Base-by-base conservation (phyloP, 92 coral and sea anemone species). In the Epizoanthus fatuus region DNA sequence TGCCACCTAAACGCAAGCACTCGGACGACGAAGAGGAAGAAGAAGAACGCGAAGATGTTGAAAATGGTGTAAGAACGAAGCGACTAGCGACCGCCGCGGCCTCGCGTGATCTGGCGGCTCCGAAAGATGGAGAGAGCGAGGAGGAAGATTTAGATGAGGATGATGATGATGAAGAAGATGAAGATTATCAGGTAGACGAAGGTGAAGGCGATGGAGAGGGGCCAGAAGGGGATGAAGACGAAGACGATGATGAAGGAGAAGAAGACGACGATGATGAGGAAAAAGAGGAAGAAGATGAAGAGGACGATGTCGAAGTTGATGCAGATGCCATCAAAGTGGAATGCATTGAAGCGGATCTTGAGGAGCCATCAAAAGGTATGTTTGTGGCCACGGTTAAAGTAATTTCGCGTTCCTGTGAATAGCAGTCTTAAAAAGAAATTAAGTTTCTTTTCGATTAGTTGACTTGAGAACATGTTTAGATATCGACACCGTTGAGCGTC, bases 1-100 rank as follows among this genome's bases (percentile, higher is more conserved):
- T 94, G 98, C 95, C 98, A 42, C 75, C 94, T 58, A 94, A 94
- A 90, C 98, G 98, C 49, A 94, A 93, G 91, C 98, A 84, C 91
- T 87, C 92, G 60, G 94, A 89, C 81, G 98, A 92, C 19, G 98
- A 90, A 47, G 94, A 94, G 15, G 98, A 92, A 40, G 98, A 85
- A 66, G 93, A 90, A 81, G 79, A 16, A 19, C 45, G 89, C 13
- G 90, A 90, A 81, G 95, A 94, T 32, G 93, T 89, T 81, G 95
- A 92, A 86, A 92, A 92, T 79, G 95, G 90, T 10, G 79, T 84
- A 52, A 59, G 94, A 45, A 67, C 90, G 53, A 94, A 94, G 89
- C 95, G 98, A 62, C 95, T 88, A 63, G 98, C 98, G 51, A 94
- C 98, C 71, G 80, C 87, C 55, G 93, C 73, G 69, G 98, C 95